Conservation (phyloP, 2,888 invertebrate species). For the Ditylenchus weischeri region DNA sequence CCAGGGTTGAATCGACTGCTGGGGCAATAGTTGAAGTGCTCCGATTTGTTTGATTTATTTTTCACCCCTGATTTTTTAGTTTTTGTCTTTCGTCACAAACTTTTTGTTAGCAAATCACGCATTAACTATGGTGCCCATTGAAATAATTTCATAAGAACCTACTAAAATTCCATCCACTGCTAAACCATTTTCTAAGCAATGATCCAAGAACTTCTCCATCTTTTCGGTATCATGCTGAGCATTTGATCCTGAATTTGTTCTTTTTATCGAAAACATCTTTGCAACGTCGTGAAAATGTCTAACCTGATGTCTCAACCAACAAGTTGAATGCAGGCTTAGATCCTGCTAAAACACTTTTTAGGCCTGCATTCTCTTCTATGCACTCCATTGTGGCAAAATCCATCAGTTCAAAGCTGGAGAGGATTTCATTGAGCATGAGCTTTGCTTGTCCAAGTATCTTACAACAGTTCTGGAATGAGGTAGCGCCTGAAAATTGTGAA, state of each 20-base stretch:
- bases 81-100: no score
- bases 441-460: conserved; percentile 75
- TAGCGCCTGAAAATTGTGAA: conserved; percentile 34
- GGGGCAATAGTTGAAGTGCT: no score
- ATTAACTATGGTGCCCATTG: no score
- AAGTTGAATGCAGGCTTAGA: conserved; percentile 43
- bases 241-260: conserved; percentile 73
- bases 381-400: conserved; percentile 73
- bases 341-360: conserved; percentile 37
- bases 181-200: conserved; percentile 40
- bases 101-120: no score
- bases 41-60: no score
- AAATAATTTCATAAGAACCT: not conserved
- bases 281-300: not conserved
- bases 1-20: no score
- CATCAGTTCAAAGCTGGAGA: conserved; percentile 93
- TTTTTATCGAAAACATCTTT: conserved; percentile 21
- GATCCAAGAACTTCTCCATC: conserved; percentile 73
- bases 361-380: conserved; percentile 38
- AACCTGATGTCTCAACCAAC: conserved; percentile 65
- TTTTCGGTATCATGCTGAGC: conserved; percentile 82
- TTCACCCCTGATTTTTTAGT: no score
- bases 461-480: conserved; percentile 73
- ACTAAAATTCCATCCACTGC: conserved; percentile 50
- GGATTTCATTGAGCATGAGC: conserved; percentile 73